Evolutionary conservation across 64 coral and sea anemone genomes (phyloP), one percentile per base, ranked within the genome.

Genomic region (Actinia tenebrosa): DNA sequence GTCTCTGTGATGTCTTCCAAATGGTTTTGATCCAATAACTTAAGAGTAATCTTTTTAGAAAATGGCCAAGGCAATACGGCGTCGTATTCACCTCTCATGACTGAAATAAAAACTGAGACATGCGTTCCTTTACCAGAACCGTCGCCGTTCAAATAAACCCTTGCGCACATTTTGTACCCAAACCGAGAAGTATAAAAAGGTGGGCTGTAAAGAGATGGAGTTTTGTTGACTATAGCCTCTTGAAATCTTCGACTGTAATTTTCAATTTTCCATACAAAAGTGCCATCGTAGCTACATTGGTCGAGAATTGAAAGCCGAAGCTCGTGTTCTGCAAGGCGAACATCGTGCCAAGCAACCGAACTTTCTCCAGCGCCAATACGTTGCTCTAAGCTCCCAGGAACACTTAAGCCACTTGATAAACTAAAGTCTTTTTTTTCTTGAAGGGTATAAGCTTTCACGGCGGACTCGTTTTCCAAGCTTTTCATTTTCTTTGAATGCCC

Each of bases 51-150:
- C 83, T 87, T 96, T 84, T 93, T 88, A 9, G 64, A 68, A 56
- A 96, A 96, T 0, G 94, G 94, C 94, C 94, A 96, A 10, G 85
- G 47, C 8, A 96, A 83, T 60, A 96, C 55, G 16, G 66, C 88
- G 42, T 96, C 94, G 64, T 96, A 88, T 56, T 96, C 86, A 5
- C 94, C 94, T 53, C 85, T 83, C 94, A 96, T 96, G 89, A 96
- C 50, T 17, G 91, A 91, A 64, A 96, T 88, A 54, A 93, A 96
- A 44, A 96, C 43, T 3, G 94, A 96, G 44, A 96, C n/a, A 44
- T 88, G 91, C 13, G 89, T 85, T 44, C 85, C 91, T 87, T 93
- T 88, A 16, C 88, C 91, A 46, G 86, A 90, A 20, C 94, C 94
- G 56, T 96, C 94, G 1, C 94, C 94, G 71, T 93, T 90, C 23